Evolutionary conservation across 2,113 vertebrate species (phyloP).

Genomic region (Holacanthus passer): DNA sequence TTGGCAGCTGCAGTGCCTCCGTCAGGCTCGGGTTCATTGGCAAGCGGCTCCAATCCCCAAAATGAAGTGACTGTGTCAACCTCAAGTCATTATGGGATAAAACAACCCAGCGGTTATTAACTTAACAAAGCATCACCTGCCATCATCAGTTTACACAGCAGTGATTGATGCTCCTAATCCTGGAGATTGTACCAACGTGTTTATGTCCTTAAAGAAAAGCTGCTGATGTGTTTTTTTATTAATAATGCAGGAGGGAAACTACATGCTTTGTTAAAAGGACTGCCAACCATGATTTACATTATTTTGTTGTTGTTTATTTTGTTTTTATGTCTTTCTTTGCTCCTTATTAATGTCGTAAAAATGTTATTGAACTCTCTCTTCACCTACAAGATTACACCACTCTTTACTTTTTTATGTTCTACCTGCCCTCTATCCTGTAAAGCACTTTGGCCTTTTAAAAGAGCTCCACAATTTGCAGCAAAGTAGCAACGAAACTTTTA

Average conservation of each 20-base stretch:
- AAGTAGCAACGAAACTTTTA: background rate
- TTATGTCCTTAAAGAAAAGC: background rate
- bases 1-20: background rate
- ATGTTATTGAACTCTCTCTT: background rate
- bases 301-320: background rate
- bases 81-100: background rate
- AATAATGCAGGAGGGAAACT: background rate
- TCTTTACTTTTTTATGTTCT: background rate
- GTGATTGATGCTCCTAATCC: background rate
- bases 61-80: conserved; percentile 16
- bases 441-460: background rate
- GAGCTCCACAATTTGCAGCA: background rate
- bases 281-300: background rate
- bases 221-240: background rate
- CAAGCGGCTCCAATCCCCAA: background rate
- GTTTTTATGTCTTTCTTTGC: background rate
- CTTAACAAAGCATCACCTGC: conserved; percentile 9
- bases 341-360: background rate
- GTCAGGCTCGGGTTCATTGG: background rate
- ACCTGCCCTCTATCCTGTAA: background rate
- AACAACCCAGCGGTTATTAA: background rate
- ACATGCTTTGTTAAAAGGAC: background rate
- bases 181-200: background rate
- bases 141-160: background rate
- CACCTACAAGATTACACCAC: background rate